A percentile compares a stretch with the other conserved stretches of the same genome.
These are phyloP conservation scores for Epistrophella euchroma DNA, from an alignment of 2,888 invertebrate species.

Conservation along the genomic window DNA sequence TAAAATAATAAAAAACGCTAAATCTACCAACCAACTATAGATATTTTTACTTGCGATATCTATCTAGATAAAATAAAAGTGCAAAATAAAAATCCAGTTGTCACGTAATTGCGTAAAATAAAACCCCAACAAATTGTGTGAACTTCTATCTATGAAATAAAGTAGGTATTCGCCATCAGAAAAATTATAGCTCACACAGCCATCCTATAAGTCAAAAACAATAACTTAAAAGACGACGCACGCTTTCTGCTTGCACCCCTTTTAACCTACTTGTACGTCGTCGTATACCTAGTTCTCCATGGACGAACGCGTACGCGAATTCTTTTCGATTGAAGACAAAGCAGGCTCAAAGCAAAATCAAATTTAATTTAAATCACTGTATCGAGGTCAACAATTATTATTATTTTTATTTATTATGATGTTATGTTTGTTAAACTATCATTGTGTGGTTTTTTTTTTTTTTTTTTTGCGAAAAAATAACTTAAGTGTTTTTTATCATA, in stretches of 20 bases:
- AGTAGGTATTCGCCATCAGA: constrained; percentile 25
- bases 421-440: constrained; percentile 27
- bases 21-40: not conserved
- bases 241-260: constrained; percentile 4
- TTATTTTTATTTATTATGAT: constrained; percentile 15
- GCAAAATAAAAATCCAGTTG: constrained; percentile 18
- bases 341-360: not conserved
- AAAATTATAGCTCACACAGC: constrained; percentile 46
- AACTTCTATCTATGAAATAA: constrained; percentile 2
- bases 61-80: constrained; percentile 16
- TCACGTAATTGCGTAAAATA: constrained; percentile 45
- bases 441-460: constrained; percentile 16
- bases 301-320: constrained; percentile 1
- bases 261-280: not conserved
- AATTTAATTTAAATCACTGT: constrained; percentile 71
- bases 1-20: constrained; percentile 21
- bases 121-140: constrained; percentile 21
- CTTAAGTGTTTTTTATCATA: constrained; percentile 57
- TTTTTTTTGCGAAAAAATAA: constrained; percentile 27
- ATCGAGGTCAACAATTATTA: constrained; percentile 73
- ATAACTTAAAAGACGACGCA: not conserved
- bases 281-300: not conserved
- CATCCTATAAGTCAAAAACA: constrained; percentile 25
- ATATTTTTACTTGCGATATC: not conserved
- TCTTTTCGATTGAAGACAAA: constrained; percentile 21